Evolutionary conservation across 2,113 vertebrate genomes (phyloP).

Genomic region (Myrmecophaga tridactyla): DNA sequence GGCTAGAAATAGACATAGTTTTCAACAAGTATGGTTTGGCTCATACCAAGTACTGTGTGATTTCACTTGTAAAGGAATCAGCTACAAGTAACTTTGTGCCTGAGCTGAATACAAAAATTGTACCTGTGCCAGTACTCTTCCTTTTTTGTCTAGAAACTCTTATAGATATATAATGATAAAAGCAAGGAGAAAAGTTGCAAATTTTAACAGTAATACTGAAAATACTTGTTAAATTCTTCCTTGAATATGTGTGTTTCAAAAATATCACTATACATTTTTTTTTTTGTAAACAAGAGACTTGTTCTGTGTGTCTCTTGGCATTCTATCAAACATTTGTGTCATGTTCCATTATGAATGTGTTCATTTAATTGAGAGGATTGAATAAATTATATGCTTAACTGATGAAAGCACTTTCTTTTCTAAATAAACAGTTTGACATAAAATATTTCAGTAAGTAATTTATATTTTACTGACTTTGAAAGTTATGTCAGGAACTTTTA

Average conservation of each 20-base stretch:
- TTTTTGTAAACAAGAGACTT: neutral
- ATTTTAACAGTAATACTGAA: neutral
- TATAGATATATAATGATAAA: neutral
- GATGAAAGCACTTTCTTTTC: conserved; percentile 16
- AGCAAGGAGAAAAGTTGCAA: neutral
- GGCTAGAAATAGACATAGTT: neutral
- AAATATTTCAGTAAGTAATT: conserved; percentile 41
- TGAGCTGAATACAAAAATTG: neutral
- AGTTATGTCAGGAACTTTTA: conserved; percentile 28
- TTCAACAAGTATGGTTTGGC: neutral
- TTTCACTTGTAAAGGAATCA: neutral
- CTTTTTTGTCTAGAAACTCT: neutral
- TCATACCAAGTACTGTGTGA: neutral
- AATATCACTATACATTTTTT: neutral
- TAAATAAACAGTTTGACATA: conserved; percentile 24
- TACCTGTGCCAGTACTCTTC: neutral
- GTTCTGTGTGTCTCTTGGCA: conserved; percentile 6
- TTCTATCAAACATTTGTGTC: neutral
- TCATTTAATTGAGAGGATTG: conserved; percentile 52
- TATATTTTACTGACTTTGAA: conserved; percentile 32
- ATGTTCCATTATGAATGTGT: conserved; percentile 38
- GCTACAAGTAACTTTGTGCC: neutral
- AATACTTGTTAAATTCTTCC: neutral
- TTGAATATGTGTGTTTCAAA: conserved; percentile 13
- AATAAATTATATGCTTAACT: conserved; percentile 44